phyloP scores from a whole-genome alignment of 2,113 vertebrate genomes.

The Silurus meridionalis region DNA sequence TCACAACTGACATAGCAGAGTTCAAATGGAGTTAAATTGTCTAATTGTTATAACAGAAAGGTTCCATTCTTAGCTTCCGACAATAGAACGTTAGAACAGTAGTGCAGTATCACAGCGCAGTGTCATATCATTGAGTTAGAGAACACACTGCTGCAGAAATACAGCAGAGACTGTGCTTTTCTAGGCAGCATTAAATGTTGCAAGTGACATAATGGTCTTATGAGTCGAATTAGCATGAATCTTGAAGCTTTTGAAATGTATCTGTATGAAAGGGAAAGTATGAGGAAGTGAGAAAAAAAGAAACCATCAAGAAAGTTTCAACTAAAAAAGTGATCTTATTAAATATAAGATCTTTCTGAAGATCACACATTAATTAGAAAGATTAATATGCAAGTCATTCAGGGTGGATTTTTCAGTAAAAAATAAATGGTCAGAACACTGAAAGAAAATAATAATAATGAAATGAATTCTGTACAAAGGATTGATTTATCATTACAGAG shows the following conservation, averaged over 20 bases:
- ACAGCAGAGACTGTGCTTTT: not conserved
- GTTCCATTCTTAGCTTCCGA: not conserved
- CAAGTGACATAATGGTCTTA: not conserved
- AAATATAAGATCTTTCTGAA: not conserved
- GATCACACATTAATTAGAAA: not conserved
- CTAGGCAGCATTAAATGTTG: not conserved
- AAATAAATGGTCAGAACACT: not conserved
- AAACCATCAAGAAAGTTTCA: not conserved
- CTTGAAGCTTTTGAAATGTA: not conserved
- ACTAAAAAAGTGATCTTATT: not conserved
- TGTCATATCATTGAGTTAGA: not conserved
- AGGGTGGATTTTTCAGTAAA: not conserved
- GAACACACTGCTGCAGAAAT: not conserved
- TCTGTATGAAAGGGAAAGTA: not conserved
- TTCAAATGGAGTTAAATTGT: not conserved
- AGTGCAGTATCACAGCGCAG: not conserved
- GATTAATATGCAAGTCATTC: not conserved
- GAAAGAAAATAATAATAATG: not conserved
- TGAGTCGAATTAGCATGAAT: not conserved
- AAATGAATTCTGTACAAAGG: not conserved
- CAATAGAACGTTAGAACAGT: not conserved
- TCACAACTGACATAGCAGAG: not conserved
- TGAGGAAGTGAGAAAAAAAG: not conserved
- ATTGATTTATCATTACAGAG: not conserved
- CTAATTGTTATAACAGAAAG: not conserved